Conservation (phyloP, 2,888 invertebrate genomes). For the Ischnura elegans region DNA sequence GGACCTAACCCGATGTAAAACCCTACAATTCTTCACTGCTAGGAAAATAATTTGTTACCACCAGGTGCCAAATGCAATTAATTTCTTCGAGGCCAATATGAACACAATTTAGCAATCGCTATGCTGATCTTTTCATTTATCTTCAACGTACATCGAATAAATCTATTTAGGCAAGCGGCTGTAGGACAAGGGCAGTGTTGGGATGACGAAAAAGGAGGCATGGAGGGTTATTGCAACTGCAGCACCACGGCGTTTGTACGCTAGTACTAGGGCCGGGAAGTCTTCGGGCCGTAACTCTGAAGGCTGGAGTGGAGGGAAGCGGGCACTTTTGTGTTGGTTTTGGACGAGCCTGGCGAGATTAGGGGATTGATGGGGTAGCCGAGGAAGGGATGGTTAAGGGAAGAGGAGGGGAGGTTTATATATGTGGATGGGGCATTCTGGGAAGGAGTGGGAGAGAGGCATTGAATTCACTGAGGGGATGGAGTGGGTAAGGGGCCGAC, state of each 20-base stretch:
- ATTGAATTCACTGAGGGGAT: not conserved
- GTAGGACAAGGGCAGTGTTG: too few species aligned
- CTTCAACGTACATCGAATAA: too few species aligned
- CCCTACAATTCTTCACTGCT: too few species aligned
- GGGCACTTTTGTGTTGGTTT: conserved; percentile 53
- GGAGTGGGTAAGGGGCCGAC: conserved; percentile 5
- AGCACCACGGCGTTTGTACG: conserved; percentile 1
- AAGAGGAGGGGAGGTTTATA: not conserved
- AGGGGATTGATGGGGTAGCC: conserved; percentile 40
- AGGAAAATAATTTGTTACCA: too few species aligned
- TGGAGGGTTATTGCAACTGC: not conserved
- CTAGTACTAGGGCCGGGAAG: not conserved
- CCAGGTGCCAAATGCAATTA: too few species aligned
- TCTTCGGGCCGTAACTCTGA: conserved; percentile 24
- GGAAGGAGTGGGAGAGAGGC: not conserved
- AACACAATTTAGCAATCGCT: too few species aligned
- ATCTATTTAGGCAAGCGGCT: too few species aligned
- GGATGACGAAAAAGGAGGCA: too few species aligned
- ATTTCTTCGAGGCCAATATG: too few species aligned
- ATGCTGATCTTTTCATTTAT: too few species aligned
- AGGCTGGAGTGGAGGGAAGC: not conserved
- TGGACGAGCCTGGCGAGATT: conserved; percentile 51
- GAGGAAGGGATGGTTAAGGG: not conserved
- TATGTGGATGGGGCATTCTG: not conserved
- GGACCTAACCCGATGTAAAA: too few species aligned